These are phyloP conservation scores for Orestias chungarensis DNA, from an alignment of 2,797 vertebrate genomes.

Conservation along the genomic window DNA sequence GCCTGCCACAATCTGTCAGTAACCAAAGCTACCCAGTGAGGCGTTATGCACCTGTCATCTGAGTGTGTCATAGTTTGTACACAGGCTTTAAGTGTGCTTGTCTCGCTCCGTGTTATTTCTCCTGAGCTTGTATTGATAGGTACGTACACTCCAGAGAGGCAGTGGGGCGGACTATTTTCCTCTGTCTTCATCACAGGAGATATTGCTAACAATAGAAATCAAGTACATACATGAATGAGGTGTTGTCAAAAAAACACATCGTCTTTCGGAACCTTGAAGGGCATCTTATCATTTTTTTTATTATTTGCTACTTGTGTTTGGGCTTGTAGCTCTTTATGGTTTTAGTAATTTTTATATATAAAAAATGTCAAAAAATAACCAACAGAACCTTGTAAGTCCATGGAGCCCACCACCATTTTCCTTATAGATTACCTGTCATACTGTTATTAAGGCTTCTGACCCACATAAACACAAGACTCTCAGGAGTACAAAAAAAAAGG, in stretches of 20 bases:
- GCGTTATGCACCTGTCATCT: constrained; percentile 70
- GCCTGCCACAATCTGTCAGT: constrained; percentile 78
- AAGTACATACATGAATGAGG: constrained; percentile 26
- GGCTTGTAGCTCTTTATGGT: background rate
- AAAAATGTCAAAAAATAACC: background rate
- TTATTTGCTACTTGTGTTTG: background rate
- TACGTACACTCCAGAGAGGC: constrained; percentile 26
- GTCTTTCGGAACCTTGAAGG: constrained; percentile 15
- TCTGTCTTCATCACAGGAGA: constrained; percentile 3
- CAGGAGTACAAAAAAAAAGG: too few relatives aligned
- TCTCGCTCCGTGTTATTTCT: constrained; percentile 39
- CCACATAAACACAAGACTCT: too few relatives aligned
- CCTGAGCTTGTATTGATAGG: constrained; percentile 46
- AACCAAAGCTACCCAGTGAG: constrained; percentile 70
- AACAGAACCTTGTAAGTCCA: too few relatives aligned
- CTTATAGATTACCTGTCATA: too few relatives aligned
- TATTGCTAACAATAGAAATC: constrained; percentile 1
- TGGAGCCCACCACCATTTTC: too few relatives aligned
- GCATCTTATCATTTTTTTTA: constrained; percentile 11
- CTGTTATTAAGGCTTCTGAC: too few relatives aligned
- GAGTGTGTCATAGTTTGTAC: constrained; percentile 28
- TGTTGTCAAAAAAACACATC: constrained; percentile 15
- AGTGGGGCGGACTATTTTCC: background rate
- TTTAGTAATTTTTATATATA: background rate
- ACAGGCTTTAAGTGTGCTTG: constrained; percentile 23